These are phyloP conservation scores for Drosophila nasuta DNA, from an alignment of 1,140 invertebrate species.

Conservation along the genomic window DNA sequence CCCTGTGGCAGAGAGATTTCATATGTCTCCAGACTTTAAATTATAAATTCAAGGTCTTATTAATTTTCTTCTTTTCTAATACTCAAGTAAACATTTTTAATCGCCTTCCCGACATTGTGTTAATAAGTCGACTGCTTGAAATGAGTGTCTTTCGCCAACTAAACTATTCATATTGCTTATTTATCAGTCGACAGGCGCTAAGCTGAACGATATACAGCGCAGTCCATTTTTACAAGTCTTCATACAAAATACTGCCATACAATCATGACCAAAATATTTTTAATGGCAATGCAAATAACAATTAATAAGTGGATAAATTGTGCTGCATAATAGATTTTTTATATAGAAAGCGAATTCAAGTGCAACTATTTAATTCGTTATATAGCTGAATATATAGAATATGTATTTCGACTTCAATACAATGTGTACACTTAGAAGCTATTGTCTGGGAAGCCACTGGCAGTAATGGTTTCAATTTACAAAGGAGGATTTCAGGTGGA, in stretches of 20 bases:
- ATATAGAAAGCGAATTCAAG: too few species aligned
- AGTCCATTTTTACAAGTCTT: neutral
- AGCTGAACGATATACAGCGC: slow-evolving; percentile 41
- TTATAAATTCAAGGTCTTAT: neutral
- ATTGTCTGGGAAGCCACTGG: slow-evolving; percentile 63
- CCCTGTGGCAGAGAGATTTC: slow-evolving; percentile 61
- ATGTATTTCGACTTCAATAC: slow-evolving; percentile 54
- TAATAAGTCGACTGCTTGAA: slow-evolving; percentile 5
- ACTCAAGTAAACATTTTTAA: neutral
- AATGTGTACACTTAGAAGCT: slow-evolving; percentile 72
- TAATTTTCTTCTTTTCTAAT: neutral
- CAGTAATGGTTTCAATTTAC: slow-evolving; percentile 90
- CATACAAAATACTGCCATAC: too few species aligned
- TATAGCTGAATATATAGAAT: too few species aligned
- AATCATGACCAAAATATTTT: too few species aligned
- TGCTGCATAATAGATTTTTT: too few species aligned
- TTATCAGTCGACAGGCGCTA: slow-evolving; percentile 13
- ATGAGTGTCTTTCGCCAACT: slow-evolving; percentile 39
- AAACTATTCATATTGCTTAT: neutral
- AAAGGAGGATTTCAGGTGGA: slow-evolving; percentile 88
- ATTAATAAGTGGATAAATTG: too few species aligned
- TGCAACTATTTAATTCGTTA: too few species aligned
- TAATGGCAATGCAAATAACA: too few species aligned
- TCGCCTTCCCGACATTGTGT: slow-evolving; percentile 53
- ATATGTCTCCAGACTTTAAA: slow-evolving; percentile 34